Evolutionary conservation across 2,797 vertebrate genomes (phyloP).

Genomic region (Falco rusticolus): DNA sequence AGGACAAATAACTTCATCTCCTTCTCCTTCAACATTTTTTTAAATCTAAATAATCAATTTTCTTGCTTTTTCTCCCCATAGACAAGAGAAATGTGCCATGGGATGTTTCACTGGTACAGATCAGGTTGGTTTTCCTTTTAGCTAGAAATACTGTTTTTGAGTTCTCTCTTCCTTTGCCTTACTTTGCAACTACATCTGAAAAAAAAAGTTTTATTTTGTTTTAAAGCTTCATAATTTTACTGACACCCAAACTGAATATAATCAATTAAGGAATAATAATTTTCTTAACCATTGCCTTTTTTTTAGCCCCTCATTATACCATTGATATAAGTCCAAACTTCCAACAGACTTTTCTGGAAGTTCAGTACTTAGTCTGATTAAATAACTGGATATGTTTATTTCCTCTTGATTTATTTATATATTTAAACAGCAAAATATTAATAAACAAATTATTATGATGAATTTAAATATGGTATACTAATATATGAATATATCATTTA

Average conservation of each 20-base stretch:
- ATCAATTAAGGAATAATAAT: neutral
- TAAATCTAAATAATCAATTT: neutral
- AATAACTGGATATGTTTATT: neutral
- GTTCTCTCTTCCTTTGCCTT: neutral
- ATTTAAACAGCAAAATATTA: neutral
- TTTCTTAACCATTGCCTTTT: neutral
- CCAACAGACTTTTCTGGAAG: neutral
- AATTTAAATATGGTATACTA: neutral
- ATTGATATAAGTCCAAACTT: neutral
- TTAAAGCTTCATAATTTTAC: neutral
- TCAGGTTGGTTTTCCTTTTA: neutral
- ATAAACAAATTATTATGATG: neutral
- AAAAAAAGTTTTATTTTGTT: neutral
- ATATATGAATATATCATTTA: neutral
- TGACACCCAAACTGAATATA: neutral
- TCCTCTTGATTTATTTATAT: neutral
- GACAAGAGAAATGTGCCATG: neutral
- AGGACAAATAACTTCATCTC: neutral
- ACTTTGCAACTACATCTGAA: neutral
- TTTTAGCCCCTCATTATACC: neutral
- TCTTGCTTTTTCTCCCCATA: neutral
- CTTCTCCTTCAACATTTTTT: neutral
- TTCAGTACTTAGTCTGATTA: neutral
- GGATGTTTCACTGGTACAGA: neutral
- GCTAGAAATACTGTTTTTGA: neutral